Evolutionary conservation across 2,797 vertebrate genomes (phyloP).

Genomic region (Coilia nasus): DNA sequence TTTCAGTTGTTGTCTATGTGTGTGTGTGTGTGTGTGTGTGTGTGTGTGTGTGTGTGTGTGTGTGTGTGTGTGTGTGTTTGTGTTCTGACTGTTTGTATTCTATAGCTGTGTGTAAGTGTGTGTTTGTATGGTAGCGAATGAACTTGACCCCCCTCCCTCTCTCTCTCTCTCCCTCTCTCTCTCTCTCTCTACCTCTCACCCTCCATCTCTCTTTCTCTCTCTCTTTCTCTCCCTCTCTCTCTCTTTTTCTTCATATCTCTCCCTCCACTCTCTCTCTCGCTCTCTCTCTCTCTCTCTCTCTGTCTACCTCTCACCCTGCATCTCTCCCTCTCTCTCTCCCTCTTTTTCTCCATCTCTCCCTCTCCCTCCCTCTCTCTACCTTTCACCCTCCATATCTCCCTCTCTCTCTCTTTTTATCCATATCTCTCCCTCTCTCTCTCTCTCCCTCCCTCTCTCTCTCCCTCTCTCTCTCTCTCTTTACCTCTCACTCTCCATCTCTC

Average conservation of each 20-base stretch:
- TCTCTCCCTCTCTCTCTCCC: background rate
- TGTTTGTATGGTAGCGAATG: background rate
- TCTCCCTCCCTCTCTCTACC: background rate
- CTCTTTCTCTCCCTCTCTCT: background rate
- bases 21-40: no score
- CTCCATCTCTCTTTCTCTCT: background rate
- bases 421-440: background rate
- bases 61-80: no score
- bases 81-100: background rate
- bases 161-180: background rate
- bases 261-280: no score
- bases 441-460: background rate
- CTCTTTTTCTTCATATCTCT: no score
- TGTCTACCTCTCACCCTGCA: no score
- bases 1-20: no score
- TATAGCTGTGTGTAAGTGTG: background rate
- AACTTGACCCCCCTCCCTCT: background rate
- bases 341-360: background rate
- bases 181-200: background rate
- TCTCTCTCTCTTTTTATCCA: background rate
- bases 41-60: no score
- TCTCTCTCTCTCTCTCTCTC: no score
- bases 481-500: no score
- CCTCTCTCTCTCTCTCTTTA: no score
- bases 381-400: background rate